Base-by-base conservation (phyloP, 2,888 invertebrate species). In the Gymnoscelis rufifasciata region DNA sequence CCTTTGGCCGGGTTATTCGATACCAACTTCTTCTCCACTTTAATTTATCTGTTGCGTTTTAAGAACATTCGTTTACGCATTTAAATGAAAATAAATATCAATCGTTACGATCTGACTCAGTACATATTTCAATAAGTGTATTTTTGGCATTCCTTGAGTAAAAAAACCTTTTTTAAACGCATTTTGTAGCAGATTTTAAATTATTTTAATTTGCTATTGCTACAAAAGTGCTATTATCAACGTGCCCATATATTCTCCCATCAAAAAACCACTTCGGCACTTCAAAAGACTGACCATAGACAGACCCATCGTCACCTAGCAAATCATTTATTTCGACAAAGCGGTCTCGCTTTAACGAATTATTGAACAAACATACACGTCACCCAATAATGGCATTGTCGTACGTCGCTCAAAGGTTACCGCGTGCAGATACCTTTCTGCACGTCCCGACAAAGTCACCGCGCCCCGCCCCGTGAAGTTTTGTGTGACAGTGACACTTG, bases 401-500 rank as follows among this genome's bases (percentile, higher is more conserved):
- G 59, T 13, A 52, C 54, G 52, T 56, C 49, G 41, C 43, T 15
- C 47, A 50, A 52, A 45, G 47, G 43, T 26, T 35, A 43, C 49
- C 44, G 51, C 43, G 29, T 31, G 47, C 35, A 35, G 35, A 38
- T 23, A 31, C 23, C 49, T 49, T 51, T 50, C 27, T 23, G 23
- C 38, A 43, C 15, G 33, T 38, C 49, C 71, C 68, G 68, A 68
- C 70, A 71, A 75, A 69, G 70, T 60, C 53, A 60, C 66, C 62
- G 68, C 64, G 72, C 71, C 56, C 68, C 78, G 75, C 79, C 79
- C 64, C 8, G 41, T 38, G 41, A 30, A 46, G 44, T 33, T 45
- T 52, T 47, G 33, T 39, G 48, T 51, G 46, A 37, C 43, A 37
- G 31, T 52, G 49, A 55, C 52, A 54, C 56, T 54, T 56, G 47